A percentile compares a stretch with the other conserved stretches of the same genome.
Conservation (phyloP, 92 coral and sea anemone genomes). For the Porites rus region DNA sequence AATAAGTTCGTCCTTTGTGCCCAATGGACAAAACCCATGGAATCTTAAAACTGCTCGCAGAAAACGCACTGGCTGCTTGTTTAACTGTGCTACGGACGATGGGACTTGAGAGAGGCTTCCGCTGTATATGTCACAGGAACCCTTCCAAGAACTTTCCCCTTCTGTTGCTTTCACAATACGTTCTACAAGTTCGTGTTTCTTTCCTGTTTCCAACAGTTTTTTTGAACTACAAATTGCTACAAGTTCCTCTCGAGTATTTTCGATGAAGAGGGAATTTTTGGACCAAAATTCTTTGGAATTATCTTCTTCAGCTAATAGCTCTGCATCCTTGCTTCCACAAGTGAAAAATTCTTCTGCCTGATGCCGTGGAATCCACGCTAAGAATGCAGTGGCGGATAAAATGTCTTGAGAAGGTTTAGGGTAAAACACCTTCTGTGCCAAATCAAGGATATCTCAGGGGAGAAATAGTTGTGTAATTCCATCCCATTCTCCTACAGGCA, state of each 20-base stretch:
- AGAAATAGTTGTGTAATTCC: conserved; percentile 23
- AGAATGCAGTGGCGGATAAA: conserved; percentile 14
- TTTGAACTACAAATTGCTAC: conserved; percentile 10
- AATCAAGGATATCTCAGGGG: conserved; percentile 11
- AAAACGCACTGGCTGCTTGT: conserved; percentile 25
- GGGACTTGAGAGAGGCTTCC: conserved; percentile 16
- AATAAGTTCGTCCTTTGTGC: conserved; percentile 27
- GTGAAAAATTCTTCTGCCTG: conserved; percentile 28
- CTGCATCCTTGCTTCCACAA: conserved; percentile 13
- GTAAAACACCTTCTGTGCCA: conserved; percentile 1
- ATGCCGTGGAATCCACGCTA: conserved; percentile 28
- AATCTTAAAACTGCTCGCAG: conserved; percentile 1
- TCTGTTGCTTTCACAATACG: conserved; percentile 19
- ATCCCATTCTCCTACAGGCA: conserved; percentile 49
- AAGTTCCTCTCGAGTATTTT: conserved; percentile 32
- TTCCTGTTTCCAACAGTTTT: background rate
- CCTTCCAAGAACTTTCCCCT: conserved; percentile 14
- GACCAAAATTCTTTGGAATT: conserved; percentile 3
- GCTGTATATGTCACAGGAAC: background rate
- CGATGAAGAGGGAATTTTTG: conserved; percentile 34
- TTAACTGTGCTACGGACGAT: conserved; percentile 4
- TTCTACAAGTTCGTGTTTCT: conserved; percentile 20
- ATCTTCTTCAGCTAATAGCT: conserved; percentile 25
- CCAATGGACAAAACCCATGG: conserved; percentile 7
- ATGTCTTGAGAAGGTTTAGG: conserved; percentile 1